Evolutionary conservation across 2,888 invertebrate genomes (phyloP), one percentile per base, ranked within the genome.

Genomic region (Tipula lateralis): DNA sequence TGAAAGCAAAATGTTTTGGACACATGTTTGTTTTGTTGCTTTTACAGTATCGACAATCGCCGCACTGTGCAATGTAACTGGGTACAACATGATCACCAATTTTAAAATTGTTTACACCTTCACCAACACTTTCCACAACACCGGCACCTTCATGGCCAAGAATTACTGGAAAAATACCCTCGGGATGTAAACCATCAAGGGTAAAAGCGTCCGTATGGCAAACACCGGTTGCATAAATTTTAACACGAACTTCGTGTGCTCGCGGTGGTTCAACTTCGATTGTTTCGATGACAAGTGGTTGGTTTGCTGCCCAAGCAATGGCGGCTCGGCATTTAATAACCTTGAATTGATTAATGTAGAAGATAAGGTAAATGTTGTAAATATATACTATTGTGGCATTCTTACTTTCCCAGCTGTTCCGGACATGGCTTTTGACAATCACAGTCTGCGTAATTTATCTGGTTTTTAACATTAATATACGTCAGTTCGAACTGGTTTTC

Each of bases 11-110:
- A n/a, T n/a, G n/a, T 90, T 97, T 98, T 88, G 96, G 95, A 89
- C 99, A 99, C 9, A 99, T 91, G 91, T 99, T 99, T 0, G 99
- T 99, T 91, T 99, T 99, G 0, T 96, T 94, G 85, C 95, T 97
- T 86, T 95, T 93, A 90, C 99, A 99, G 90, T 97, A 99, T 89
- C 99, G 97, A 91, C 99, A 99, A 24, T 97, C 95, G 34, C 95
- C 93, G 90, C 99, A 99, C 91, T 99, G 99, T 0, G 99, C 99
- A 85, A 98, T 94, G 89, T 99, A 99, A 30, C 98, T 91, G 0
- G 99, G 99, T 86, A 99, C 93, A n/a, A 99, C 99, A 91, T 98
- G 97, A 90, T 99, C 99, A 2, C 83, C 83, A n/a, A 5, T 12
- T 80, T 80, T 80, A 80, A 80, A 80, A 12, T 13, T 29, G 24